Evolutionary conservation across 2,888 invertebrate genomes (phyloP), one percentile per base, ranked within the genome.

Genomic region (Cerastoderma edule): DNA sequence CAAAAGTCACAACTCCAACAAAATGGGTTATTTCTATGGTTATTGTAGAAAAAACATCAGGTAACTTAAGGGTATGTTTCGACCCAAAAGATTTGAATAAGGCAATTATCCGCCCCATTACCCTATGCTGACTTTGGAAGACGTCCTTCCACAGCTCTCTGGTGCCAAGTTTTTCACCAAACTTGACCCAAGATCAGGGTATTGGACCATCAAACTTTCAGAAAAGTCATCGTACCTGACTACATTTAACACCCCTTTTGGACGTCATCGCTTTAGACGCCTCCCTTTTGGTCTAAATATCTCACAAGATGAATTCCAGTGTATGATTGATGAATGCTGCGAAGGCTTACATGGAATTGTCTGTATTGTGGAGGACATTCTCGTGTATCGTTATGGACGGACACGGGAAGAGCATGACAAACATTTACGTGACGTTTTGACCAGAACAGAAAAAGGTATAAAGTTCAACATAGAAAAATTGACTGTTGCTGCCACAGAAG

Each of bases 251-350:
- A 30, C 53, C 69, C 2, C 75, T 75, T 27, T 73, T 72, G 0
- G 81, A 79, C 46, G 75, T 79, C 60, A 78, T 72, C 24, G 54
- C 53, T 22, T 83, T 69, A 32, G 79, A 83, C n/a, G 83, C 13
- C 46, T 82, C n/a, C 85, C 85, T 33, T 82, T 80, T 60, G 83
- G 83, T 0, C 65, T 82, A 0, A 69, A 67, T 19, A 54, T 33
- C 10, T 60, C 72, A 24, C 69, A 48, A 53, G 84, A 84, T 54
- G 69, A 68, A 13, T 84, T 82, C 53, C 72, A 78, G 16, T 19
- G 54, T 2, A 74, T 72, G 35, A 72, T 81, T 24, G 74, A 78
- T 46, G 69, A 85, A 46, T 66, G 54, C 22, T 79, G 70, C 35
- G 72, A 74, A 50, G 67, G 66, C 27, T 44, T 80, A 24, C 50